Evolutionary conservation across 2,888 invertebrate species (phyloP), one percentile per base, ranked within the genome.

Genomic region (Drosophila birchii): DNA sequence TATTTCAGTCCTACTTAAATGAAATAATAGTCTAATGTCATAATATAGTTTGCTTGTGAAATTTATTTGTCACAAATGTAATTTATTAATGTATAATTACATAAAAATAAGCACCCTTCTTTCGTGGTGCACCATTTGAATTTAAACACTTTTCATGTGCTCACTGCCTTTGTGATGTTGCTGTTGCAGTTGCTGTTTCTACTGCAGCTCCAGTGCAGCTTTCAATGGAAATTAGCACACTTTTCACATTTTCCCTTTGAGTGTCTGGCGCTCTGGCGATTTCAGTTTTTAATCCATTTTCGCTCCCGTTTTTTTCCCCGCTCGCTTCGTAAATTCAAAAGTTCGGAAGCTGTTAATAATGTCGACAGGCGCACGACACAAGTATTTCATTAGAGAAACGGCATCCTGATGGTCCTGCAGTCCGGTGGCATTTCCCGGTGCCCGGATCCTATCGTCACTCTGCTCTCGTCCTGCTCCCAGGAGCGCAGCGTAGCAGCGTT

Each of bases 321-420:
- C 29, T 18, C 70, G 44, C 55, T 76, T 79, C 76, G 82, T 59
- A 74, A 75, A 84, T 80, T 80, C 73, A 83, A 85, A 80, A 83
- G 77, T 84, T 87, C 67, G 79, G 78, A 80, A 80, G 75, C 87
- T 86, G 82, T 80, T 87, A 82, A 86, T 84, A 86, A 81, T 81
- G 80, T 83, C 78, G 83, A 87, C 87, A 82, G 79, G 82, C 85
- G 64, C 64, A 82, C 79, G 87, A 86, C 87, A 84, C 79, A 84
- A 87, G 84, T 86, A 86, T 86, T 86, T 86, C 86, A 86, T 86
- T 86, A 80, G 75, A 71, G 69, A 38, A 62, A 57, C 69, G 58
- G 66, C 55, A 56, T 67, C 56, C 69, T 60, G 51, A 18, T 34
- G 32, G 20, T 44, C 56, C 56, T 36, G 23, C 54, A 38, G 54